These are phyloP conservation scores for Epinephelus cyanopodus DNA, from an alignment of 2,113 vertebrate genomes.

Conservation along the genomic window DNA sequence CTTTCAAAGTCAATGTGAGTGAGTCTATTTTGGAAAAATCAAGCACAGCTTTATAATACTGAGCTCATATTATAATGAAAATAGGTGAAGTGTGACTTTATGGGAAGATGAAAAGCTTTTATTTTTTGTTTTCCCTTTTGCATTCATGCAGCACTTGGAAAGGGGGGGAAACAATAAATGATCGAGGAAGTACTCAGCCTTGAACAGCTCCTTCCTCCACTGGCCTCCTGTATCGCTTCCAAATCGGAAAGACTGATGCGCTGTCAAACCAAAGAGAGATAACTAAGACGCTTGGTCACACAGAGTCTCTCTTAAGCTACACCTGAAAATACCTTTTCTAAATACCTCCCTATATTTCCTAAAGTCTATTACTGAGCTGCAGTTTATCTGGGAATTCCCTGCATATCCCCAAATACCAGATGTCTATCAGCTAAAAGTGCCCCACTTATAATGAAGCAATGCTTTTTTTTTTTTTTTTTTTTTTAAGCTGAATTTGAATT, in stretches of 20 bases:
- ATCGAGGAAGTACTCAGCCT: not conserved
- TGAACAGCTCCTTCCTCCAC: constrained; percentile 1
- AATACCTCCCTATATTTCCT: not conserved
- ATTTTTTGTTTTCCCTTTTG: not conserved
- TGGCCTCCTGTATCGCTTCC: not conserved
- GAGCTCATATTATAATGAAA: not conserved
- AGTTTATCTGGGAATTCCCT: constrained; percentile 10
- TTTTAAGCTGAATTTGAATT: constrained; percentile 33
- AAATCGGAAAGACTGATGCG: constrained; percentile 40
- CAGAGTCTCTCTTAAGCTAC: constrained; percentile 9
- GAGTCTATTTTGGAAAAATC: not conserved
- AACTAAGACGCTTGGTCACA: not conserved
- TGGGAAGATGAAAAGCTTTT: not conserved
- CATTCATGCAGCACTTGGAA: constrained; percentile 4
- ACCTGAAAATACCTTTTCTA: not conserved
- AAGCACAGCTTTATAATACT: not conserved
- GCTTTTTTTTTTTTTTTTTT: constrained; percentile 30
- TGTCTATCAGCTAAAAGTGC: constrained; percentile 16
- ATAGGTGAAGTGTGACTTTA: too few species aligned
- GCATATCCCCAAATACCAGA: constrained; percentile 29
- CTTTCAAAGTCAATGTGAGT: not conserved
- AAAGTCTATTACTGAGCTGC: constrained; percentile 18
- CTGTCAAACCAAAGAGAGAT: constrained; percentile 37
- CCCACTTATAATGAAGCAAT: not conserved
- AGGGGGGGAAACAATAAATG: not conserved